phyloP scores from a whole-genome alignment of 2,888 invertebrate genomes.

The Mesorhabditis belari region DNA sequence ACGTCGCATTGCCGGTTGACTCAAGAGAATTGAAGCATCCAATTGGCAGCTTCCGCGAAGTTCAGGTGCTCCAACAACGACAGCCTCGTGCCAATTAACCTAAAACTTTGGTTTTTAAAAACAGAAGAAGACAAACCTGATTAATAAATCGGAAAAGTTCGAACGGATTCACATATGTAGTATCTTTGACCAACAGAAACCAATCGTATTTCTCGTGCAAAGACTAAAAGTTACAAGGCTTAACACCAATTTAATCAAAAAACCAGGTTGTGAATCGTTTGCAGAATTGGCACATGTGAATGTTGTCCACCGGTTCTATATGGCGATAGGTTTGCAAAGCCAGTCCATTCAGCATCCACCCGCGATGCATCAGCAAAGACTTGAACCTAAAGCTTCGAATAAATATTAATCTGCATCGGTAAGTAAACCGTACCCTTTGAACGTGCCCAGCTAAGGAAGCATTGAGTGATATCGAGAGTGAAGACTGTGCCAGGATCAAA shows the following conservation, averaged over 20 bases:
- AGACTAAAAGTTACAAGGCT: conserved; percentile 25
- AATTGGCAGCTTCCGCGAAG: conserved; percentile 55
- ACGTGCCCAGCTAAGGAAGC: conserved; percentile 76
- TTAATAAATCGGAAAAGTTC: conserved; percentile 67
- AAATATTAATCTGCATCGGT: conserved; percentile 55
- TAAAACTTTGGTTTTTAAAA: conserved; percentile 5
- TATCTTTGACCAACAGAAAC: conserved; percentile 79
- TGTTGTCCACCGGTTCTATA: conserved; percentile 26
- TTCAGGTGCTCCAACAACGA: conserved; percentile 25
- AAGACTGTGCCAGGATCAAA: conserved; percentile 71
- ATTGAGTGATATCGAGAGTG: conserved; percentile 76
- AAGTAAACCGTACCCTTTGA: conserved; percentile 74
- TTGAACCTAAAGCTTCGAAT: conserved; percentile 14
- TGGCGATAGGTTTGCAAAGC: conserved; percentile 34
- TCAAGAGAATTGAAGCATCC: conserved; percentile 79
- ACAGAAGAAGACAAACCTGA: conserved; percentile 8
- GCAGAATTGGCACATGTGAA: conserved; percentile 25
- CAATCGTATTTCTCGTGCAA: conserved; percentile 74
- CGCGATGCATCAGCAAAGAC: conserved; percentile 39
- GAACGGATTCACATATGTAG: conserved; percentile 75
- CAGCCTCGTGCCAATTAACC: conserved; percentile 43
- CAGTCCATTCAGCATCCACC: conserved; percentile 36
- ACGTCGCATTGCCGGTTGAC: conserved; percentile 75
- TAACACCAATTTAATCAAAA: background rate
- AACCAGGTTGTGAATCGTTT: conserved; percentile 25